Conservation (phyloP, 2,797 vertebrate genomes). For the Sebastiscus albofasciatus region DNA sequence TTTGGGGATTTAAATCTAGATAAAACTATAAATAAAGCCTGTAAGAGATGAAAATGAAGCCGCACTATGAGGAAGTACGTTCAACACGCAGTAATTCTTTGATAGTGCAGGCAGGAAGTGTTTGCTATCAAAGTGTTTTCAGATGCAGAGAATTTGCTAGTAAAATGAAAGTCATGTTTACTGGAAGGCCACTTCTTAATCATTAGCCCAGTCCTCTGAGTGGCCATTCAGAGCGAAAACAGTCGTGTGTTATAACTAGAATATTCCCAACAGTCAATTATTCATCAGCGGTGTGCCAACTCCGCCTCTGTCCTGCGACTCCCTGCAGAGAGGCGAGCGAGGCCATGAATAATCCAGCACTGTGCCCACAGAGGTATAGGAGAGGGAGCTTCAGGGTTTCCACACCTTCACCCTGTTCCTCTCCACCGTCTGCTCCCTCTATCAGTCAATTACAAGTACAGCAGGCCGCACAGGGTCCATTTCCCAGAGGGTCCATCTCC, state of each 20-base stretch:
- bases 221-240: not conserved
- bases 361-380: not conserved
- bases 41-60: not conserved
- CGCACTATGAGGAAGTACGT: not conserved
- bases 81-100: not conserved
- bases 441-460: constrained; percentile 7
- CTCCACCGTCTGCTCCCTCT: constrained; percentile 6
- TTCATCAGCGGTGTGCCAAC: constrained; percentile 17
- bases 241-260: not conserved
- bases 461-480: not conserved
- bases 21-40: not conserved
- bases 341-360: constrained; percentile 29
- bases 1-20: not conserved
- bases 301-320: not conserved
- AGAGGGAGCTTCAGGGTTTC: constrained; percentile 9
- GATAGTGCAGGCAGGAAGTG: not conserved
- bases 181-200: constrained; percentile 6
- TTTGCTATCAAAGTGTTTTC: not conserved
- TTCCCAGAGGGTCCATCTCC: constrained; percentile 45
- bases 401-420: not conserved
- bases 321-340: not conserved
- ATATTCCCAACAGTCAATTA: constrained; percentile 2
- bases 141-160: constrained; percentile 9
- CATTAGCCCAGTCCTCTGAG: not conserved
- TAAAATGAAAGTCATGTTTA: constrained; percentile 29